Evolutionary conservation across 2,113 vertebrate species (phyloP), one percentile per base, ranked within the genome.

Genomic region (Narcine bancroftii): DNA sequence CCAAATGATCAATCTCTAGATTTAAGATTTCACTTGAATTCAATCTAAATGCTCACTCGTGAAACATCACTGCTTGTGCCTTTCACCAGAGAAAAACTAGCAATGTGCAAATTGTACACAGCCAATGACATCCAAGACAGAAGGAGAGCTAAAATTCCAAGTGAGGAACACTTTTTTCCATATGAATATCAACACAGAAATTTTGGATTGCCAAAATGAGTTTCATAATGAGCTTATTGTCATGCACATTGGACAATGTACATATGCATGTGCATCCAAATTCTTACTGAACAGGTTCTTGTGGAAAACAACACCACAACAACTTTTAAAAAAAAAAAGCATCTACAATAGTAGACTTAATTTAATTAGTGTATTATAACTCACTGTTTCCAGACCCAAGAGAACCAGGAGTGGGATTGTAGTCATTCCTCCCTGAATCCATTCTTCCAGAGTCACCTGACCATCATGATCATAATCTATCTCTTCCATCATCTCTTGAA

Each of bases 401-500:
- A 99, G 96, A 1, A 99, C 98, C 39, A 99, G 95, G 33, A 99
- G 96, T 0, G 98, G 98, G 92, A 99, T 99, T 19, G 98, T 99
- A 3, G 98, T 99, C 97, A 99, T 97, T 92, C 98, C 98, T 13
- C 98, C 98, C 93, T 99, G 98, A 93, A 99, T 98, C 98, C 98
- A 99, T 92, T 99, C 98, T 93, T 97, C 96, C 92, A 99, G 94
- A 4, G 98, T 98, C 83, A 99, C 98, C 0, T 97, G 98, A 36
- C 98, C 98, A 56, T 99, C 98, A 29, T 95, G 97, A 92, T 99
- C 97, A 26, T 99, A 99, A 94, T 99, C 98, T 71, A 99, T 99
- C 95, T 99, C 98, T 93, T 96, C 96, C 98, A 99, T 99, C 98
- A 99, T 99, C 94, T 99, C 98, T 94, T 98, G 97, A 45, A 99